Percentiles rank a stretch among this genome's conserved stretches.
phyloP scores from a whole-genome alignment of 2,888 invertebrate genomes.

The Augiades crinisus region DNA sequence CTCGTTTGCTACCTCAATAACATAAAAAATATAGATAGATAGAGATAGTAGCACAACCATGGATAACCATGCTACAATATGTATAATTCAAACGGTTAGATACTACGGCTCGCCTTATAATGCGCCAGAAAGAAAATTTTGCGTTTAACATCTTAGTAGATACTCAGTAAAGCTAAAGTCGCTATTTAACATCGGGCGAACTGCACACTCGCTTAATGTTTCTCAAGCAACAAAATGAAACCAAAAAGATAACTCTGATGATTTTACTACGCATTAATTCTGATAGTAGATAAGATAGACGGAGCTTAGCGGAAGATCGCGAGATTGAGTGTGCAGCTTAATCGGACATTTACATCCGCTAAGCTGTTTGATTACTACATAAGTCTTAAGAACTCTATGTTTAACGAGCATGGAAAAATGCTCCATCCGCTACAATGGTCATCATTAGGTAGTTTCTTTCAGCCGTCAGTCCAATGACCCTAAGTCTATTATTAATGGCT shows the following conservation, averaged over 20 bases:
- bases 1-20: too few species aligned
- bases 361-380: background rate
- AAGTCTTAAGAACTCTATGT: background rate
- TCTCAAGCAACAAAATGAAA: too few species aligned
- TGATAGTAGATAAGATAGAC: background rate
- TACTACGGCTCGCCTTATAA: too few species aligned
- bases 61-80: too few species aligned
- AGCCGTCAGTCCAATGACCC: slow-evolving; percentile 50
- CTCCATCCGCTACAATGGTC: background rate
- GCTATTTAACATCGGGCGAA: background rate
- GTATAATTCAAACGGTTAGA: too few species aligned
- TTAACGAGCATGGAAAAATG: background rate
- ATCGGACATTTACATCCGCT: background rate
- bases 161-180: too few species aligned
- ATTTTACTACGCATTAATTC: background rate
- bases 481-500: slow-evolving; percentile 60
- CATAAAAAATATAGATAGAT: too few species aligned
- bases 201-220: too few species aligned
- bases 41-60: too few species aligned
- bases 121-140: too few species aligned
- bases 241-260: too few species aligned
- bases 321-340: slow-evolving; percentile 12
- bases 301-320: background rate
- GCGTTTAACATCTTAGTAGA: too few species aligned
- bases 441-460: slow-evolving; percentile 32